Conservation (phyloP, 1,140 invertebrate genomes). For the Linepithema humile region DNA sequence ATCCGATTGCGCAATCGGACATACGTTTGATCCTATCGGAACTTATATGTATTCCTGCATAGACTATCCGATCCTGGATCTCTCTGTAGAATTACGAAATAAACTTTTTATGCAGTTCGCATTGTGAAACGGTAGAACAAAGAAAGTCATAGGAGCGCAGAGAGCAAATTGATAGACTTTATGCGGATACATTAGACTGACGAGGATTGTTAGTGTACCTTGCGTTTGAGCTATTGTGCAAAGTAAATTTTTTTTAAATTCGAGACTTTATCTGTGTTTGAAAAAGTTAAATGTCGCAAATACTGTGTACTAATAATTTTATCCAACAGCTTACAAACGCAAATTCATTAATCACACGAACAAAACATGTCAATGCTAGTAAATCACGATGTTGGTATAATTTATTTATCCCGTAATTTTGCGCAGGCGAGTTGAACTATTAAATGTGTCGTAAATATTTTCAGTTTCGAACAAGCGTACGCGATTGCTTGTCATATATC, state of each 20-base stretch:
- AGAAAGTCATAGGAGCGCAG: slow-evolving; percentile 17
- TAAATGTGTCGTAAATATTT: slow-evolving; percentile 23
- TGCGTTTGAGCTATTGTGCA: neutral
- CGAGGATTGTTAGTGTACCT: neutral
- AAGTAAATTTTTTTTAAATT: neutral
- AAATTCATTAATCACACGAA: slow-evolving; percentile 8
- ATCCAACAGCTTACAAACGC: neutral
- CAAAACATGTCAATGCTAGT: neutral
- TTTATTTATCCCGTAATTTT: neutral
- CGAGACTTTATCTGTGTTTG: neutral
- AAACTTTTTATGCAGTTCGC: slow-evolving; percentile 25
- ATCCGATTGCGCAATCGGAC: slow-evolving; percentile 29
- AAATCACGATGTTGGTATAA: neutral
- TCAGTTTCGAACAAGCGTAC: neutral
- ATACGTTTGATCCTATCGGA: slow-evolving; percentile 33
- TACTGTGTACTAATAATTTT: neutral
- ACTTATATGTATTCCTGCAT: slow-evolving; percentile 11
- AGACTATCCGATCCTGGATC: slow-evolving; percentile 48
- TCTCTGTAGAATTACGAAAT: slow-evolving; percentile 38
- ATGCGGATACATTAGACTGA: neutral
- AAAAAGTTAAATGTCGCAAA: neutral
- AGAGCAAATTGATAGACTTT: slow-evolving; percentile 3
- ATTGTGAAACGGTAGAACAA: slow-evolving; percentile 47
- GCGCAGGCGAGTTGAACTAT: neutral
- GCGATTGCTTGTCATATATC: slow-evolving; percentile 29